phyloP scores from a whole-genome alignment of 2,888 invertebrate species.

The Hartigia nigra region DNA sequence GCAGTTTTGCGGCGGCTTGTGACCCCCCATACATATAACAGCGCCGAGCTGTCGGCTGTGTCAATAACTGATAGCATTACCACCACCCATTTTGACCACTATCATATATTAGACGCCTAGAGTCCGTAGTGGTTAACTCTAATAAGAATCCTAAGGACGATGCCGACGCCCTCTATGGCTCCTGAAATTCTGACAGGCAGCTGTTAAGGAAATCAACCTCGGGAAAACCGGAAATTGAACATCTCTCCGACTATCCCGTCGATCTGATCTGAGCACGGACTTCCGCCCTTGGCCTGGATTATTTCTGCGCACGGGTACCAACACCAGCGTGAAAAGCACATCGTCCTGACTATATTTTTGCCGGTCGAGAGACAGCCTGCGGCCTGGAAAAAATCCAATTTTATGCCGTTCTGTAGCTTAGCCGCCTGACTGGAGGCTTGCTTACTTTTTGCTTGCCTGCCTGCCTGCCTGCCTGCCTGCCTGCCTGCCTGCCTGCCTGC shows the following conservation, averaged over 20 bases:
- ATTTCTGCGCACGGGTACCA: slow-evolving; percentile 3
- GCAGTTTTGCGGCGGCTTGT: not conserved
- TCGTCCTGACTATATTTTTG: not conserved
- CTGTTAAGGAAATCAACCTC: slow-evolving; percentile 42
- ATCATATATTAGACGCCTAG: slow-evolving; percentile 16
- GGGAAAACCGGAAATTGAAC: slow-evolving; percentile 44
- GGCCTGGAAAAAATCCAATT: slow-evolving; percentile 45
- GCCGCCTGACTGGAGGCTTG: slow-evolving; percentile 28
- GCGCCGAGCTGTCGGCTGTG: slow-evolving; percentile 47
- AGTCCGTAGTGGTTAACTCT: slow-evolving; percentile 11
- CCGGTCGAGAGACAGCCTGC: slow-evolving; percentile 1
- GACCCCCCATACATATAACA: slow-evolving; percentile 18
- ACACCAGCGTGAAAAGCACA: not conserved
- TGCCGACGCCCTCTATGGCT: not conserved
- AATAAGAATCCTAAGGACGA: slow-evolving; percentile 16
- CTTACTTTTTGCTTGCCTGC: slow-evolving; percentile 32
- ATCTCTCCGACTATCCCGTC: slow-evolving; percentile 29
- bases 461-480: no score
- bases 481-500: not conserved
- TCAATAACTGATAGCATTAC: slow-evolving; percentile 56
- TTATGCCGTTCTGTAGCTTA: slow-evolving; percentile 42
- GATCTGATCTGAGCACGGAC: slow-evolving; percentile 25
- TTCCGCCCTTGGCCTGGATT: slow-evolving; percentile 19
- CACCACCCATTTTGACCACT: slow-evolving; percentile 25
- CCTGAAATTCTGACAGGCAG: slow-evolving; percentile 25